phyloP scores from a whole-genome alignment of 2,888 invertebrate genomes.

The Xanthostigma xanthostigma region DNA sequence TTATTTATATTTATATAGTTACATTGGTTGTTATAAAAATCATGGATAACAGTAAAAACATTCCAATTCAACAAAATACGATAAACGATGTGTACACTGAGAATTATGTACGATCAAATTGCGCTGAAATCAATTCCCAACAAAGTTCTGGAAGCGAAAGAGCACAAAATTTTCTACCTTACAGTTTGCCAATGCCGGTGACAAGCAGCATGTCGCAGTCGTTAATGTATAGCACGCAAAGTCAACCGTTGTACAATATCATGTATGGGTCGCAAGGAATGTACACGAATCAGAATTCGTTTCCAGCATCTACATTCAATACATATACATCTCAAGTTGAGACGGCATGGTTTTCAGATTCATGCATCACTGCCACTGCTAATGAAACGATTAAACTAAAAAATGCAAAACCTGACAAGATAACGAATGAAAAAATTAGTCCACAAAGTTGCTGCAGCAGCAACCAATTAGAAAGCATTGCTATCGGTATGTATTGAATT shows the following conservation, averaged over 20 bases:
- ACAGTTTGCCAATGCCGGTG: constrained; percentile 3
- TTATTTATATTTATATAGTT: no score
- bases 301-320: constrained; percentile 8
- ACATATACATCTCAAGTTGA: constrained; percentile 11
- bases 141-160: not conserved
- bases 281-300: constrained; percentile 12
- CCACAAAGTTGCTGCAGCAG: constrained; percentile 23
- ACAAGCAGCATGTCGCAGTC: constrained; percentile 13
- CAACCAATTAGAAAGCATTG: not conserved
- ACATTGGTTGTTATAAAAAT: no score
- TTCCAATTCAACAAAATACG: no score
- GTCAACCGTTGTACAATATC: constrained; percentile 11
- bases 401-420: not conserved
- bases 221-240: constrained; percentile 9
- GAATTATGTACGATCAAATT: no score
- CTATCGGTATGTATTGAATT: not conserved
- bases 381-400: constrained; percentile 22
- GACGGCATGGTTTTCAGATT: constrained; percentile 15
- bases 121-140: not conserved
- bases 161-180: not conserved
- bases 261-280: constrained; percentile 12
- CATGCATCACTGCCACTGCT: constrained; percentile 7
- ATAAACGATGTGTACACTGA: no score
- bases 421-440: constrained; percentile 22
- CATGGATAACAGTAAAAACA: no score